These are phyloP conservation scores for Tipula unca DNA, from an alignment of 2,888 invertebrate genomes.

Conservation along the genomic window DNA sequence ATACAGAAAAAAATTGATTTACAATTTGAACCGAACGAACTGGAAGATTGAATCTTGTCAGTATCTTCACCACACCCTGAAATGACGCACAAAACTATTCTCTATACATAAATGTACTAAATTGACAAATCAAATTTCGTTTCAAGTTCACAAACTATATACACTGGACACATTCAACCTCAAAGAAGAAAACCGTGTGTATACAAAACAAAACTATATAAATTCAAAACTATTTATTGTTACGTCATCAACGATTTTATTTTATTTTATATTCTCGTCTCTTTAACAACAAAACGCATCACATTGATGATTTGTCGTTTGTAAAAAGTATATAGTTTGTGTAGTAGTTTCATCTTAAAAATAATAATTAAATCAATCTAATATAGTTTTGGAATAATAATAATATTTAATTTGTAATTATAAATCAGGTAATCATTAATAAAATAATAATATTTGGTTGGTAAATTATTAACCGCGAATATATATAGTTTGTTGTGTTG, in stretches of 20 bases:
- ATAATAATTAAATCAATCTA: neutral
- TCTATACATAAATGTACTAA: neutral
- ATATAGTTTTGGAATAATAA: neutral
- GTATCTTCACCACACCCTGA: too few species aligned
- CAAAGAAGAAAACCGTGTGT: neutral
- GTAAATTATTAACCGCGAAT: neutral
- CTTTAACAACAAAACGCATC: neutral
- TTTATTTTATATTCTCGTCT: neutral
- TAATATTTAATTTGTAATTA: neutral
- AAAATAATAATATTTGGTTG: neutral
- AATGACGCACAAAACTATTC: neutral
- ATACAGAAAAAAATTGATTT: too few species aligned
- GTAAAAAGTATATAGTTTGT: neutral
- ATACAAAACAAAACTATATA: neutral
- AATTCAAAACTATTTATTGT: neutral
- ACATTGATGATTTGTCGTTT: neutral
- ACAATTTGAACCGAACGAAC: too few species aligned
- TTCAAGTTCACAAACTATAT: too few species aligned
- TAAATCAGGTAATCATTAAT: neutral
- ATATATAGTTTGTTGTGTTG: neutral
- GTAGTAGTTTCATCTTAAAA: neutral
- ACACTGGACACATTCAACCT: neutral
- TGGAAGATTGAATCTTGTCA: too few species aligned
- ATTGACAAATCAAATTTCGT: neutral
- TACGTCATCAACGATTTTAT: neutral